These are phyloP conservation scores for Phataginus tricuspis DNA, from an alignment of 2,797 vertebrate species.

Conservation along the genomic window DNA sequence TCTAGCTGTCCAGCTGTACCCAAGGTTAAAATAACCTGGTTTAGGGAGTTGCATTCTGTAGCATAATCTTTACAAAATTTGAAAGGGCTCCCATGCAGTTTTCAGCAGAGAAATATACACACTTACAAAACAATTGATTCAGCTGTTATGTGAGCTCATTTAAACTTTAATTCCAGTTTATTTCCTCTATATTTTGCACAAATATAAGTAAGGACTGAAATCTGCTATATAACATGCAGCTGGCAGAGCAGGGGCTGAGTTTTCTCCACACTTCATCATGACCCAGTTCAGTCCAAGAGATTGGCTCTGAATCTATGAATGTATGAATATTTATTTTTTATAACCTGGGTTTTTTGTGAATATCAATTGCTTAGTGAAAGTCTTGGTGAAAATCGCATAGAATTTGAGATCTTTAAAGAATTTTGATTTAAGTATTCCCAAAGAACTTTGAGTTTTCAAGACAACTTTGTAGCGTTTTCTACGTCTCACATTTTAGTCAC, in stretches of 20 bases:
- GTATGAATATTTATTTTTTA: not conserved
- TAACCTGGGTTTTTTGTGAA: constrained; percentile 19
- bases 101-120: not conserved
- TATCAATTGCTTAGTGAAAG: not conserved
- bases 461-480: not conserved
- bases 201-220: not conserved
- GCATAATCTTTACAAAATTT: constrained; percentile 15
- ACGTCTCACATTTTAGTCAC: not conserved
- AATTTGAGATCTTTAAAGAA: constrained; percentile 2
- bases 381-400: not conserved
- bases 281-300: constrained; percentile 36
- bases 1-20: not conserved
- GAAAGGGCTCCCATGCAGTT: not conserved
- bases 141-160: constrained; percentile 42
- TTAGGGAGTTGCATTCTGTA: not conserved
- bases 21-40: constrained; percentile 24
- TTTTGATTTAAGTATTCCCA: not conserved
- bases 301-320: not conserved
- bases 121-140: constrained; percentile 45
- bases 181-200: constrained; percentile 22
- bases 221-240: not conserved
- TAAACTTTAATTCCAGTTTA: constrained; percentile 31
- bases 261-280: constrained; percentile 29
- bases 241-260: not conserved
- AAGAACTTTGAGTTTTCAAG: not conserved